Percentiles rank a stretch among this genome's conserved stretches.
Evolutionary conservation across 2,113 vertebrate genomes (phyloP).

Genomic region (Pteruthius melanotis): DNA sequence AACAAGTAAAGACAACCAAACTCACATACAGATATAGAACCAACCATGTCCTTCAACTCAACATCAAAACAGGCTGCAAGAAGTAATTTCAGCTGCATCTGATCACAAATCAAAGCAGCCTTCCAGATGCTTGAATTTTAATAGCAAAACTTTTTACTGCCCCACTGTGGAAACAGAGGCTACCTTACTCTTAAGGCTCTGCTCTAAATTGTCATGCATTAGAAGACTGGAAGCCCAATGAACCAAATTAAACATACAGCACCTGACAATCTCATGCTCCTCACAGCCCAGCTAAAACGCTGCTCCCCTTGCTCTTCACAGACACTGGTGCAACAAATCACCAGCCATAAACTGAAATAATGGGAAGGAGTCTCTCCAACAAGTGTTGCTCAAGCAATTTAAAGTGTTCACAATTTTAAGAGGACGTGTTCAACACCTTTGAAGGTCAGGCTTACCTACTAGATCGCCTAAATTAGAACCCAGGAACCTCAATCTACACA

Average conservation of each 20-base stretch:
- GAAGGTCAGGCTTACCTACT: not conserved
- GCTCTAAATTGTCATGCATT: not conserved
- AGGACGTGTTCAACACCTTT: not conserved
- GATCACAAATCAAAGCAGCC: not conserved
- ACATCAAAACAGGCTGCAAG: not conserved
- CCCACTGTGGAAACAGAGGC: not conserved
- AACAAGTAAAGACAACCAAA: not conserved
- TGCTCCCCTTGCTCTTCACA: not conserved
- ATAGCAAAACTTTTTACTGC: not conserved
- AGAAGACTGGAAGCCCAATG: not conserved
- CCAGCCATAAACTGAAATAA: not conserved
- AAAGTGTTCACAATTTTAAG: rapidly evolving
- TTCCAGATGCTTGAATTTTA: not conserved
- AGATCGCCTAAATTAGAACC: not conserved
- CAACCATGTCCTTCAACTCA: not conserved
- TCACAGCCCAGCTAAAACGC: not conserved
- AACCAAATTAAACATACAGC: not conserved
- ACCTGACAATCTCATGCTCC: not conserved
- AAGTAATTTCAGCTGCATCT: not conserved
- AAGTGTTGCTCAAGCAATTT: not conserved
- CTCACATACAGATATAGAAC: not conserved
- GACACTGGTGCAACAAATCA: not conserved
- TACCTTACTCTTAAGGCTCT: not conserved
- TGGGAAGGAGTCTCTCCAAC: not conserved
- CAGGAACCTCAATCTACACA: not conserved